Evolutionary conservation across 2,797 vertebrate species (phyloP).

Genomic region (Crocidura indochinensis): DNA sequence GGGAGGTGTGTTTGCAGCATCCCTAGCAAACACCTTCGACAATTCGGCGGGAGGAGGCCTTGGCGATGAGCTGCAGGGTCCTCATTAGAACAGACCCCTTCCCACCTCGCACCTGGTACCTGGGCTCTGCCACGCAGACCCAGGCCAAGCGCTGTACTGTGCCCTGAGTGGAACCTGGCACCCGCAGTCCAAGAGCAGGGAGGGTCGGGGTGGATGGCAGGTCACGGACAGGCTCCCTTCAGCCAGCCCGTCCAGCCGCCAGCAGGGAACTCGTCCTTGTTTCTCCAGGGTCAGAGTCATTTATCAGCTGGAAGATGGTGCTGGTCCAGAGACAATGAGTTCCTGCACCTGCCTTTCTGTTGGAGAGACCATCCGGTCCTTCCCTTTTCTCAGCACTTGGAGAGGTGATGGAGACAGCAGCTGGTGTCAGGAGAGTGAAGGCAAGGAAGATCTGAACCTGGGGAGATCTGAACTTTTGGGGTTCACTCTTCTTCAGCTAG

Average conservation of each 20-base stretch:
- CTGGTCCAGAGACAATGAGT: slow-evolving; percentile 11
- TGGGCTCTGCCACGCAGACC: slow-evolving; percentile 1
- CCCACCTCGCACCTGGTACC: slow-evolving; percentile 48
- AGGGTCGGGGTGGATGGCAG: not conserved
- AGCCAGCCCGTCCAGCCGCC: not conserved
- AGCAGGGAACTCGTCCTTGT: slow-evolving; percentile 55
- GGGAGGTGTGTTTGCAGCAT: not conserved
- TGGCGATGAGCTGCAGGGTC: slow-evolving; percentile 66
- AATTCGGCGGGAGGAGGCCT: slow-evolving; percentile 5
- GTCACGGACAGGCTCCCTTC: not conserved
- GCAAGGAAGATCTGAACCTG: no score
- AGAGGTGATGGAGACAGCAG: no score
- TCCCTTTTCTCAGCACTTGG: no score
- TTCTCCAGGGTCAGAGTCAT: slow-evolving; percentile 39
- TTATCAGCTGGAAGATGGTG: slow-evolving; percentile 46
- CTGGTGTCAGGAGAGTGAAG: no score
- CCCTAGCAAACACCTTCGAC: slow-evolving; percentile 47
- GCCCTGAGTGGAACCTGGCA: slow-evolving; percentile 43
- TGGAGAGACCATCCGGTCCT: not conserved
- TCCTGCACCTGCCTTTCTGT: slow-evolving; percentile 18
- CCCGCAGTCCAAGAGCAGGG: not conserved
- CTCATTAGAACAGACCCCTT: slow-evolving; percentile 66
- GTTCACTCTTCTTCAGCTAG: not conserved
- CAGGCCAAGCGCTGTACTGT: slow-evolving; percentile 52
- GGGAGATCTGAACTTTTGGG: no score